These are phyloP conservation scores for Callyntrura sp. DNA, from an alignment of 2,888 invertebrate species.

Conservation along the genomic window DNA sequence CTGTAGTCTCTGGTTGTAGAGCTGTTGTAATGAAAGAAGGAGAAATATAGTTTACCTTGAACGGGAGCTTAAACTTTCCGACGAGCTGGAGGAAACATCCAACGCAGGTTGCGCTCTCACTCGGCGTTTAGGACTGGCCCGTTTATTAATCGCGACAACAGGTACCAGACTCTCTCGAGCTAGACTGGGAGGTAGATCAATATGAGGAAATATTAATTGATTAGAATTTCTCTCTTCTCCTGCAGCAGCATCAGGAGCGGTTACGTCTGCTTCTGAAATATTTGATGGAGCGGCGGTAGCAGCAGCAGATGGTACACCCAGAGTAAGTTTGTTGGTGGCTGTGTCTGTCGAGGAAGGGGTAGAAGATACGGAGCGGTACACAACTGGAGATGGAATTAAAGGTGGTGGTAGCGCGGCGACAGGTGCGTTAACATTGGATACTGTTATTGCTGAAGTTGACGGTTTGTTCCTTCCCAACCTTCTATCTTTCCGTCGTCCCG, in stretches of 20 bases:
- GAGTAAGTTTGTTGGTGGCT: slow-evolving; percentile 18
- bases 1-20: slow-evolving; percentile 7
- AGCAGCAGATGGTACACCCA: slow-evolving; percentile 19
- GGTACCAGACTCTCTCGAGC: slow-evolving; percentile 73
- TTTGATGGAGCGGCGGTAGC: slow-evolving; percentile 43
- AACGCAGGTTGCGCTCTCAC: slow-evolving; percentile 87
- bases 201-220: slow-evolving; percentile 69
- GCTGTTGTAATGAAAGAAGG: background rate
- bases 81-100: slow-evolving; percentile 87
- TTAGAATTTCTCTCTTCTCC: slow-evolving; percentile 50
- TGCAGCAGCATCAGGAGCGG: background rate
- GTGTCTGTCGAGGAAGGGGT: slow-evolving; percentile 31
- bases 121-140: slow-evolving; percentile 88
- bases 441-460: background rate
- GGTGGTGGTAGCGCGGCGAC: slow-evolving; percentile 80
- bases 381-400: slow-evolving; percentile 66
- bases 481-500: slow-evolving; percentile 87
- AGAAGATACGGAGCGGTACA: slow-evolving; percentile 49
- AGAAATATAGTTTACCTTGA: slow-evolving; percentile 84
- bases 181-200: slow-evolving; percentile 75
- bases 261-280: slow-evolving; percentile 30
- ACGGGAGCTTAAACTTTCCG: slow-evolving; percentile 87
- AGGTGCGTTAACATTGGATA: slow-evolving; percentile 84
- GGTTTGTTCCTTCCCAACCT: slow-evolving; percentile 68
- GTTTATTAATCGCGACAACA: slow-evolving; percentile 70